phyloP scores from a whole-genome alignment of 2,888 invertebrate species.

The Caenorhabditis afra region DNA sequence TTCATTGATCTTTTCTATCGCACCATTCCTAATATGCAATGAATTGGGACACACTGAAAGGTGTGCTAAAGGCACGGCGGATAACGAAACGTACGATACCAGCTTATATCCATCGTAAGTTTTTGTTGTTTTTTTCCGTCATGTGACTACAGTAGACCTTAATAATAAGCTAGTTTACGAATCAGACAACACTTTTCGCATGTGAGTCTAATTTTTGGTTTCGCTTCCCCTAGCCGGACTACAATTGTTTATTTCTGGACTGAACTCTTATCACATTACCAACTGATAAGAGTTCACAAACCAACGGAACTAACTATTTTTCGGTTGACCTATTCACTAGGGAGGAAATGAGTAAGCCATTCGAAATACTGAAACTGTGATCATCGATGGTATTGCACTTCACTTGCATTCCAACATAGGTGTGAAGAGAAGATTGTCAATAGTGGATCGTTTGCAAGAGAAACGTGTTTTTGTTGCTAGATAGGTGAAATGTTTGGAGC shows the following conservation, averaged over 20 bases:
- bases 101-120: constrained; percentile 58
- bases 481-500: not conserved
- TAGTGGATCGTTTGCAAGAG: too few relatives aligned
- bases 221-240: not conserved
- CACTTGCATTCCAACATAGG: too few relatives aligned
- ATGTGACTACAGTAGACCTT: not conserved
- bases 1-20: constrained; percentile 5
- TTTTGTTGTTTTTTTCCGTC: constrained; percentile 18
- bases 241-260: constrained; percentile 5
- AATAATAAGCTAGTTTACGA: not conserved
- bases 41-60: constrained; percentile 61
- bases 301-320: constrained; percentile 12
- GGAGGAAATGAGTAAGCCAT: not conserved
- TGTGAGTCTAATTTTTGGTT: too few relatives aligned
- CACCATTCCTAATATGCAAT: constrained; percentile 33
- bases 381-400: too few relatives aligned
- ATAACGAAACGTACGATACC: constrained; percentile 56
- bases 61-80: constrained; percentile 46
- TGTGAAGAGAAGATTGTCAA: too few relatives aligned
- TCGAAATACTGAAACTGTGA: too few relatives aligned
- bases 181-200: too few relatives aligned
- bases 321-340: not conserved
- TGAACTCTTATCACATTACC: constrained; percentile 6
- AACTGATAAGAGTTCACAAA: constrained; percentile 15
- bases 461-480: not conserved